Conservation (phyloP, 2,888 invertebrate genomes). For the Spilosoma lubricipeda region DNA sequence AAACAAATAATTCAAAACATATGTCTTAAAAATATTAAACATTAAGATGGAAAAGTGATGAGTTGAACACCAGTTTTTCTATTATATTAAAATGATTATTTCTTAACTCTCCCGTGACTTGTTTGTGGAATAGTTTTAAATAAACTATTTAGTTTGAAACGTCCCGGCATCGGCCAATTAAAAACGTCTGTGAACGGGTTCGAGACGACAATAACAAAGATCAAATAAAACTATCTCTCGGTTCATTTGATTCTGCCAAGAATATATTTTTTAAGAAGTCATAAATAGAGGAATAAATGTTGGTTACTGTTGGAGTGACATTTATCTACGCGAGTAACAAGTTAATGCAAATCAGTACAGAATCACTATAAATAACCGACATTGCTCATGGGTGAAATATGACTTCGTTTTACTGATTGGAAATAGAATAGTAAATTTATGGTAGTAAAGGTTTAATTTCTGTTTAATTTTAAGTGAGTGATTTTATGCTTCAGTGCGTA, state of each 20-base stretch:
- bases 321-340: background rate
- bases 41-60: background rate
- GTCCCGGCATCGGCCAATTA: background rate
- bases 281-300: conserved; percentile 1
- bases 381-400: background rate
- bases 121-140: background rate
- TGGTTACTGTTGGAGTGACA: conserved; percentile 1
- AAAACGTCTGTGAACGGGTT: background rate
- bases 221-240: conserved; percentile 11
- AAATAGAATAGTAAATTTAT: background rate
- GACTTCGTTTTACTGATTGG: background rate
- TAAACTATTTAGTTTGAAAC: background rate
- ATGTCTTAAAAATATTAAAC: too few relatives aligned
- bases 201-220: background rate
- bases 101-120: background rate
- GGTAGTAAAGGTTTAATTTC: background rate
- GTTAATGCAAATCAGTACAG: background rate
- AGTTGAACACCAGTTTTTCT: background rate
- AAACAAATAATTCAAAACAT: too few relatives aligned
- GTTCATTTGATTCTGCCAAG: background rate
- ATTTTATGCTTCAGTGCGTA: background rate
- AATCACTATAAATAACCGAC: background rate
- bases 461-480: background rate
- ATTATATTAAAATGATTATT: background rate
- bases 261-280: conserved; percentile 5